A percentile compares a stretch with the other conserved stretches of the same genome.
These are phyloP conservation scores for Colletes latitarsis DNA, from an alignment of 1,140 invertebrate genomes.

Conservation along the genomic window DNA sequence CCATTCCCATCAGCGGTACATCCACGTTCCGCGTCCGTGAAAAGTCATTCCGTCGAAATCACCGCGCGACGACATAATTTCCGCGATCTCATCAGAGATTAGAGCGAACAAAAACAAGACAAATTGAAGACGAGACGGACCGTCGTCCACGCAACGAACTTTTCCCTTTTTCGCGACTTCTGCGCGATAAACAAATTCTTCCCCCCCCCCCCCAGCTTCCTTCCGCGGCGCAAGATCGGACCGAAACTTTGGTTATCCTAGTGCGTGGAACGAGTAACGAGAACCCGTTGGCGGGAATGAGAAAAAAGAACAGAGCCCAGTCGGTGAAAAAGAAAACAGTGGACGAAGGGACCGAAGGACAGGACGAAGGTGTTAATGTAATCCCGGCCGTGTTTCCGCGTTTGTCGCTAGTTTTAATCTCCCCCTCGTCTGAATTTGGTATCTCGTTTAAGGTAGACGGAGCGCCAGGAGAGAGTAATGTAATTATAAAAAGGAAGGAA, in stretches of 20 bases:
- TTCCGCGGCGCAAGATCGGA: conserved; percentile 33
- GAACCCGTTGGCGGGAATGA: conserved; percentile 22
- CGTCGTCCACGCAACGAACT: conserved; percentile 26
- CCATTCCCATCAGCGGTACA: background rate
- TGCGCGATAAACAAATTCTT: conserved; percentile 12
- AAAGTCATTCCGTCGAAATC: conserved; percentile 43
- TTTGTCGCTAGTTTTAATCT: conserved; percentile 68
- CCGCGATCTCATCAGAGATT: conserved; percentile 59
- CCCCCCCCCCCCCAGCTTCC: conserved; percentile 14
- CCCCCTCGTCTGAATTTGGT: conserved; percentile 39
- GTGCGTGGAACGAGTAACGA: conserved; percentile 47
- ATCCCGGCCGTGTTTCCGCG: conserved; percentile 42
- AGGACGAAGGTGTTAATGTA: conserved; percentile 38
- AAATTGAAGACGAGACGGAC: conserved; percentile 35
- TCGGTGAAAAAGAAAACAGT: background rate
- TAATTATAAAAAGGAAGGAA: conserved; percentile 68
- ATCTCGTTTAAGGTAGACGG: conserved; percentile 42
- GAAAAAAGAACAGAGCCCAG: background rate
- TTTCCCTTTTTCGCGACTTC: conserved; percentile 16
- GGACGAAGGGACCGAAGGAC: background rate
- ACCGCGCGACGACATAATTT: conserved; percentile 55
- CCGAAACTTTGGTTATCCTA: conserved; percentile 51
- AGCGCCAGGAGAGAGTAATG: conserved; percentile 24
- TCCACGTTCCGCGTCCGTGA: conserved; percentile 2
- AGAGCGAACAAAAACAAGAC: conserved; percentile 9